Evolutionary conservation across 2,797 vertebrate genomes (phyloP), one percentile per base, ranked within the genome.

Genomic region (Phoxinus dragarum): DNA sequence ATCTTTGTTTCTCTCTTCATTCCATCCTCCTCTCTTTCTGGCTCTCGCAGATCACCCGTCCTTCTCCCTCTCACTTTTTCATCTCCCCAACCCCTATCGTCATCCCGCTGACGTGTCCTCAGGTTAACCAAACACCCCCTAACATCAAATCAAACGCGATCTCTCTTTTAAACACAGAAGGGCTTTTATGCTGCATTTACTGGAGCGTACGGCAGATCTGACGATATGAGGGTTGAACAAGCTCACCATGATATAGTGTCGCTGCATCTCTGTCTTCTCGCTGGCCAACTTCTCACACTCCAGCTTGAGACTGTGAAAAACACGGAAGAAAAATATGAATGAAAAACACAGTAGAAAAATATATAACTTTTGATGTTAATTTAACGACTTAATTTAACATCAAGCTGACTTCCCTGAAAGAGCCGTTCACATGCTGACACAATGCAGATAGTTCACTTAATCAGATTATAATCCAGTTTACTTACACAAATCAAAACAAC

Each of bases 211-310:
- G 4, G 16, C 49, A 85, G 64, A 38, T 23, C 16, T 12, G 40
- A 40, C 47, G 49, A 73, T 49, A 61, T 10, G 38, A 47, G 54
- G 80, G 61, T 10, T 38, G 27, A 69, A 23, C 11, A 66, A 42
- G 87, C 93, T 92, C 87, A 94, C 93, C 96, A 96, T 96, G 89
- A 96, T 95, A 88, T 96, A 96, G 88, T 96, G 96, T 11, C 96
- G 89, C 88, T 96, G 96, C 96, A 97, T 96, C 88, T 97, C 96
- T 0, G 95, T 97, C 94, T 96, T 97, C 91, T 97, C 96, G 0
- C 95, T 96, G 79, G 94, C 93, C 91, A 97, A 89, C 87, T 97
- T 96, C 93, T 97, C 96, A 7, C 96, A 96, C 84, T 96, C 96
- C 91, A 96, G 91, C 90, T 96, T 96, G 91, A 97, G 92, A 89